phyloP scores from a whole-genome alignment of 2,113 vertebrate species.

The Cephalopterus ornatus region DNA sequence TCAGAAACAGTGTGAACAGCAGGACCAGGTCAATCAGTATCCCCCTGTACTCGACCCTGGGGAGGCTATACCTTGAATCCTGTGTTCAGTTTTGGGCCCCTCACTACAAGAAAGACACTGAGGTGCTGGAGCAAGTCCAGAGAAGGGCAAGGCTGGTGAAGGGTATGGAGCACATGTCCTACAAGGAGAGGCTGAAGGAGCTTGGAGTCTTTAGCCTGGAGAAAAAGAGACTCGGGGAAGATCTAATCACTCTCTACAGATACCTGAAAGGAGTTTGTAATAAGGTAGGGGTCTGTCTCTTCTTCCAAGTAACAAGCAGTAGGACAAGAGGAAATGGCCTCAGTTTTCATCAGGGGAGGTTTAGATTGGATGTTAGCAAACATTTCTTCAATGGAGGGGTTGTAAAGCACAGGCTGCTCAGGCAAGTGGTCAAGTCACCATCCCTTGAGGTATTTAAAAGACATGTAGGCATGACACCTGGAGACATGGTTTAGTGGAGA shows the following conservation, averaged over 20 bases:
- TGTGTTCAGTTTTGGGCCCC: background rate
- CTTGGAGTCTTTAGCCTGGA: background rate
- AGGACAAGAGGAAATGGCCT: background rate
- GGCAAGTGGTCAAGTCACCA: background rate
- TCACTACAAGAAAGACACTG: background rate
- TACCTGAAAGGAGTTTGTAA: background rate
- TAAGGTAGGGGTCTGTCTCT: background rate
- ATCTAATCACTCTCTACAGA: background rate
- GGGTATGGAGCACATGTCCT: background rate
- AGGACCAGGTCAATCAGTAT: background rate
- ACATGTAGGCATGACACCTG: background rate
- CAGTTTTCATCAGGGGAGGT: background rate
- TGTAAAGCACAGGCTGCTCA: background rate
- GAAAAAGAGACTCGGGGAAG: background rate
- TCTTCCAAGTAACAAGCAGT: background rate
- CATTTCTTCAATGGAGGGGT: background rate
- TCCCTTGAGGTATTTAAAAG: background rate
- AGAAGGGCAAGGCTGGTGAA: background rate
- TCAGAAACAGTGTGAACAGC: background rate
- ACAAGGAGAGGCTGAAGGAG: background rate
- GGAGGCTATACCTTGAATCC: background rate
- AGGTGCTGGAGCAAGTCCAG: background rate
- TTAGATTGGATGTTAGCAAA: background rate
- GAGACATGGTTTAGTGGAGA: background rate
- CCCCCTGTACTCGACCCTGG: background rate